These are phyloP conservation scores for Akabosia matsudoensis DNA, from an alignment of 1,140 invertebrate species.

Conservation along the genomic window DNA sequence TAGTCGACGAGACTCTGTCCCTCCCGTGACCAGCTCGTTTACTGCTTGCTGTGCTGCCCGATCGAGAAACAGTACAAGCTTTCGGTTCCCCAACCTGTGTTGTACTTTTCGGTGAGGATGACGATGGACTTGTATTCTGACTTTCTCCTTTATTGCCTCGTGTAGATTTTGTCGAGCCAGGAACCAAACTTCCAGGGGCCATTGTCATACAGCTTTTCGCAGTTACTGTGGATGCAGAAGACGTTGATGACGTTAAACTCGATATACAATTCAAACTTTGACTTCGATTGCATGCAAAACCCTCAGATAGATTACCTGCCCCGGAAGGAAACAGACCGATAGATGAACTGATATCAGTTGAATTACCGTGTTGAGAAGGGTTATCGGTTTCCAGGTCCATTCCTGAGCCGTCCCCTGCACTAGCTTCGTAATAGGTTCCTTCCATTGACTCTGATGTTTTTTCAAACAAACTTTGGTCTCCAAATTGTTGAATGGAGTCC, in stretches of 20 bases:
- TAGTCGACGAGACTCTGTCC: too few species aligned
- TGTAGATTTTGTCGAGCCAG: background rate
- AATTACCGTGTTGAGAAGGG: background rate
- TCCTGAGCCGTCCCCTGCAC: background rate
- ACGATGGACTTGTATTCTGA: background rate
- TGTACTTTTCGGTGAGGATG: background rate
- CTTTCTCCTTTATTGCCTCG: background rate
- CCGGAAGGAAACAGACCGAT: background rate
- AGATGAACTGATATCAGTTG: background rate
- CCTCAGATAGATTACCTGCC: background rate
- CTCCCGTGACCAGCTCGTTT: background rate
- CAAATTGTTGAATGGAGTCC: too few species aligned
- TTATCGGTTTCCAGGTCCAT: background rate
- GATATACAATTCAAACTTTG: slow-evolving; percentile 26
- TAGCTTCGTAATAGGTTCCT: background rate
- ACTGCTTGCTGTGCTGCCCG: background rate
- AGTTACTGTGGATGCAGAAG: slow-evolving; percentile 6
- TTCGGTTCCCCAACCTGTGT: background rate
- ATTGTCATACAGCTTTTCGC: slow-evolving; percentile 7
- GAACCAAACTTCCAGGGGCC: background rate
- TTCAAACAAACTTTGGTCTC: too few species aligned
- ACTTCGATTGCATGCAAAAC: slow-evolving; percentile 6
- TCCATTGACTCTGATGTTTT: too few species aligned
- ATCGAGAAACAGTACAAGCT: too few species aligned
- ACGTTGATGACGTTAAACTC: slow-evolving; percentile 12